A percentile compares a stretch with the other conserved stretches of the same genome.
Conservation (phyloP, 2,888 invertebrate species). For the Metopia argyrocephala region DNA sequence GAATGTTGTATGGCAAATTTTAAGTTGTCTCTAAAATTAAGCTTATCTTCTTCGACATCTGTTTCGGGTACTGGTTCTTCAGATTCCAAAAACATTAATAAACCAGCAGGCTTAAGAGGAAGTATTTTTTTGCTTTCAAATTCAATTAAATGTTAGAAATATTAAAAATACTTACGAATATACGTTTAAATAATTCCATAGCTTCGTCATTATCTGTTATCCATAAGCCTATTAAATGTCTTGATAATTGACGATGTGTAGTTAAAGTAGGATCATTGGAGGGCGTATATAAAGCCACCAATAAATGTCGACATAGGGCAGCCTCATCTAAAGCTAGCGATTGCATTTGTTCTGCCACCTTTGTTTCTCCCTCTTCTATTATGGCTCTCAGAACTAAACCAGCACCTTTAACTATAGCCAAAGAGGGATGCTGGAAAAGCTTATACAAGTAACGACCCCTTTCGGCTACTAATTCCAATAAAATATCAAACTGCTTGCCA, state of each 20-base stretch:
- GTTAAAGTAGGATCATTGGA: constrained; percentile 88
- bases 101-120: constrained; percentile 88
- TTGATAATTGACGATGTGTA: constrained; percentile 93
- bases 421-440: constrained; percentile 91
- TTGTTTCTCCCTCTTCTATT: constrained; percentile 97
- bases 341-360: constrained; percentile 96
- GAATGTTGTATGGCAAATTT: constrained; percentile 93
- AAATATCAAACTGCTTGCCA: constrained; percentile 94
- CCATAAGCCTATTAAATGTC: constrained; percentile 97
- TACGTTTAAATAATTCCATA: constrained; percentile 89
- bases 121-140: too few relatives aligned
- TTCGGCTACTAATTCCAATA: constrained; percentile 95
- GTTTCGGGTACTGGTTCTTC: constrained; percentile 84
- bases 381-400: constrained; percentile 98
- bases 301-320: constrained; percentile 94
- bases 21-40: constrained; percentile 94
- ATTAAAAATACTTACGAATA: constrained; percentile 84
- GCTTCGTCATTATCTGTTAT: constrained; percentile 95
- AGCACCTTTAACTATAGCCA: constrained; percentile 99
- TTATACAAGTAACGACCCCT: constrained; percentile 94
- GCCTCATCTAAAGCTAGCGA: constrained; percentile 97
- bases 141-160: too few relatives aligned
- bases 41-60: constrained; percentile 84
- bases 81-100: constrained; percentile 93
- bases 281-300: constrained; percentile 92